Conservation (phyloP, 2,888 invertebrate species). For the Lepeophtheirus nordmannii region DNA sequence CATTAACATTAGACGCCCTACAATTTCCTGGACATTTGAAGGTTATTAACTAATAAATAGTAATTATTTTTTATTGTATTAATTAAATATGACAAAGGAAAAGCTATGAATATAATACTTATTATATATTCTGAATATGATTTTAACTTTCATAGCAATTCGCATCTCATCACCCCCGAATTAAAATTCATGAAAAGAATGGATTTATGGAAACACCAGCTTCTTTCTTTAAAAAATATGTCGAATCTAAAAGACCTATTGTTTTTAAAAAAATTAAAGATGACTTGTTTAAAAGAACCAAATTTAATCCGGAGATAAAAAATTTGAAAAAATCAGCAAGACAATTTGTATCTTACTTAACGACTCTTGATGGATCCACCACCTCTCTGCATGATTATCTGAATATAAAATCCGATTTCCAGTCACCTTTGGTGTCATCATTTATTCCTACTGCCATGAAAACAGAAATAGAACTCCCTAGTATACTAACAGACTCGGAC, state of each 20-base stretch:
- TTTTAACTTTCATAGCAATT: background rate
- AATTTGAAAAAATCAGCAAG: background rate
- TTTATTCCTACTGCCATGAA: too few species aligned
- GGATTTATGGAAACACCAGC: background rate
- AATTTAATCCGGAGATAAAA: background rate
- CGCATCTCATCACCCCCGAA: background rate
- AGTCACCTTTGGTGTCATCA: too few species aligned
- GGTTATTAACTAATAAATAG: background rate
- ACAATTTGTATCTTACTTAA: background rate
- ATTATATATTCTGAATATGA: background rate
- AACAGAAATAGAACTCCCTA: background rate
- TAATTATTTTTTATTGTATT: too few species aligned
- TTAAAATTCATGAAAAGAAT: background rate
- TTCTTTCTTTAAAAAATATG: background rate
- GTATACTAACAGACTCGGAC: background rate
- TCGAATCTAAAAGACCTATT: background rate
- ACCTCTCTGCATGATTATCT: background rate
- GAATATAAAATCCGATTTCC: too few species aligned
- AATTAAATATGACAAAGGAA: too few species aligned
- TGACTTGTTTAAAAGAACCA: background rate
- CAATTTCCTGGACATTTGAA: background rate
- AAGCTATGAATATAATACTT: too few species aligned
- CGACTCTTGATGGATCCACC: background rate
- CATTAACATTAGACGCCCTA: background rate
- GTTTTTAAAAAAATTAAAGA: background rate